Evolutionary conservation across 2,888 invertebrate species (phyloP), one percentile per base, ranked within the genome.

Genomic region (Phyllotreta cruciferae): DNA sequence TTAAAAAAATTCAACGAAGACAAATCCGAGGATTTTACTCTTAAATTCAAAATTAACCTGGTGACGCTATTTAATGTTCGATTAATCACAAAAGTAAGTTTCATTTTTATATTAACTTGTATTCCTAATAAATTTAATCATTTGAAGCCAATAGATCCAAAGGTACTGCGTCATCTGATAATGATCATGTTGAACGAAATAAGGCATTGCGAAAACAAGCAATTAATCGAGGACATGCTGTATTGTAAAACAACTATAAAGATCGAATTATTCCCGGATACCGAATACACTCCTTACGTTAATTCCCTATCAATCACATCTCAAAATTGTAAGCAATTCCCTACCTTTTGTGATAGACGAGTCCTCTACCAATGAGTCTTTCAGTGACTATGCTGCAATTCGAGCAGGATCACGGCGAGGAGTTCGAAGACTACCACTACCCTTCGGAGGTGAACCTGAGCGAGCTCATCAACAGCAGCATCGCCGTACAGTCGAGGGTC

Each of bases 151-250:
- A 52, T 68, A 8, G 52, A 61, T 45, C 6, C 10, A 3, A 71
- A 66, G 63, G 63, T 60, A 56, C 34, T 71, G 13, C 63, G 56
- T 53, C 63, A 49, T 52, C 61, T 70, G 1, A 39, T 71, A 8
- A 60, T 65, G 6, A 5, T 66, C 6, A 55, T 68, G 41, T 6
- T 70, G n/a, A 61, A 65, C 36, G 71, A 70, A 54, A 10, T 71
- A 38, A 60, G 38, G 49, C 56, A 55, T n/a, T 49, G 49, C 34
- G 6, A 24, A 44, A 47, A 65, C 24, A 35, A 37, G 11, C 38
- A 52, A 6, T 35, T 71, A 41, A 14, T 42, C 6, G 36, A 56
- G n/a, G 62, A 69, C 60, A 68, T 71, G 13, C 10, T 37, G 6
- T 34, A 53, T 9, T 64, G 66, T 36, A 35, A 56, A n/a, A 8